These are phyloP conservation scores for Cydia fagiglandana DNA, from an alignment of 1,140 invertebrate species.

Conservation along the genomic window DNA sequence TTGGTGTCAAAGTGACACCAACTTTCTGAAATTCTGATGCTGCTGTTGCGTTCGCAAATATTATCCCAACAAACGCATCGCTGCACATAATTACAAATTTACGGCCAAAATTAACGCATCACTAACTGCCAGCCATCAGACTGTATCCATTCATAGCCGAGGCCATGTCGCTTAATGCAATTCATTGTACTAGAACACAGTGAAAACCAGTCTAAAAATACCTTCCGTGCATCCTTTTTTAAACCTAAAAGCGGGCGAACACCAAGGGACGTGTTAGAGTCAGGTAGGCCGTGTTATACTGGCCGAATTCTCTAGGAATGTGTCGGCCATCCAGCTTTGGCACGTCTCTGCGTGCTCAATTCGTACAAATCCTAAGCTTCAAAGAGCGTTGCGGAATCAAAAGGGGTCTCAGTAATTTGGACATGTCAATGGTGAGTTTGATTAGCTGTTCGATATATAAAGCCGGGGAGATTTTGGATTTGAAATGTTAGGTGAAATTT, in stretches of 20 bases:
- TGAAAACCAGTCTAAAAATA: constrained; percentile 45
- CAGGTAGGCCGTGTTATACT: constrained; percentile 45
- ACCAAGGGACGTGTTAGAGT: constrained; percentile 35
- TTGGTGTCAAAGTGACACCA: not conserved
- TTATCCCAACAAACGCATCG: not conserved
- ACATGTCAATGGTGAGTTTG: constrained; percentile 15
- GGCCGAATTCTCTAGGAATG: constrained; percentile 51
- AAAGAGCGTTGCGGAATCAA: not conserved
- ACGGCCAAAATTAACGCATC: constrained; percentile 34
- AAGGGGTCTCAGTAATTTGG: constrained; percentile 18
- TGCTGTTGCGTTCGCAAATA: not conserved
- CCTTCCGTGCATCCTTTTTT: constrained; percentile 36
- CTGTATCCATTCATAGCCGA: constrained; percentile 71
- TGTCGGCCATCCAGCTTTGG: constrained; percentile 41
- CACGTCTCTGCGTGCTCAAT: not conserved
- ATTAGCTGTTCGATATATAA: constrained; percentile 27
- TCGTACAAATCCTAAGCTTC: not conserved
- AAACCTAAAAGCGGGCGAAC: constrained; percentile 19
- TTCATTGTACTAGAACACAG: constrained; percentile 69
- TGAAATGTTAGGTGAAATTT: constrained; percentile 1
- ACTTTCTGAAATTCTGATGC: not conserved
- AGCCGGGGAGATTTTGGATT: constrained; percentile 9
- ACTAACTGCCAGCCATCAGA: constrained; percentile 63
- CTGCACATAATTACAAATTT: constrained; percentile 22
- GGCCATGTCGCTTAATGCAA: constrained; percentile 70